Base-by-base conservation (phyloP, 1,140 invertebrate genomes). In the Tetragnatha versicolor region DNA sequence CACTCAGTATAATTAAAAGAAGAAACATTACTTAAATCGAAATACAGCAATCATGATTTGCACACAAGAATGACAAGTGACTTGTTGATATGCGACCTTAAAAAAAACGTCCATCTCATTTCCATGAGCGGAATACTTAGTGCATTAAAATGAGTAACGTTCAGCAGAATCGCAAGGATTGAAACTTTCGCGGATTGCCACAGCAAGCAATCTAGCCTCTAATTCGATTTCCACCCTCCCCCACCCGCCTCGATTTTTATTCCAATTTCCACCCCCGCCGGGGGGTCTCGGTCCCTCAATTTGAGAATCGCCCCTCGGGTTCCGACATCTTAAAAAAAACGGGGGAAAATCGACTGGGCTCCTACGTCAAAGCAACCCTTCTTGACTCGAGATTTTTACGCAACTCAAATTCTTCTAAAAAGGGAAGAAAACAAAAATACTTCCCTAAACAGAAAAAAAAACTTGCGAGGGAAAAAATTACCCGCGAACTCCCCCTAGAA, bases 351-450 rank as follows among this genome's bases (percentile, higher is more conserved):
- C 70, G 70, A 73, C 70, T 61, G 37, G 47, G 70, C 53, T 47
- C 70, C 51, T 42, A 42, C 42, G 70, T 73, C 70, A 73, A 73
- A 61, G 53, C 53, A 73, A 60, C 55, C 70, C 70, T 73, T 73
- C 70, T 55, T 73, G 70, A 73, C 70, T 73, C 33, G 70, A 73
- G 55, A 73, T 73, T 73, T 73, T 73, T 73, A 73, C 61, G 70
- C 70, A 61, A 61, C 70, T 73, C 53, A 55, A 73, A 73, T 39
- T 73, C 51, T 55, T 73, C 53, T 58, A 33, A 42, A 47, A 12
- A n/a, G 25, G 12, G 14, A 39, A 47, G 45, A 60, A 25, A 60
- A 58, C 39, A 72, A 42, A 39, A 53, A 58, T 55, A 58, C 25
- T 14, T 14, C 25, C 22, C 31, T 27, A 60, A 33, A 33, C n/a